Evolutionary conservation across 2,113 vertebrate genomes (phyloP).

Genomic region (Paedocypris sp.): DNA sequence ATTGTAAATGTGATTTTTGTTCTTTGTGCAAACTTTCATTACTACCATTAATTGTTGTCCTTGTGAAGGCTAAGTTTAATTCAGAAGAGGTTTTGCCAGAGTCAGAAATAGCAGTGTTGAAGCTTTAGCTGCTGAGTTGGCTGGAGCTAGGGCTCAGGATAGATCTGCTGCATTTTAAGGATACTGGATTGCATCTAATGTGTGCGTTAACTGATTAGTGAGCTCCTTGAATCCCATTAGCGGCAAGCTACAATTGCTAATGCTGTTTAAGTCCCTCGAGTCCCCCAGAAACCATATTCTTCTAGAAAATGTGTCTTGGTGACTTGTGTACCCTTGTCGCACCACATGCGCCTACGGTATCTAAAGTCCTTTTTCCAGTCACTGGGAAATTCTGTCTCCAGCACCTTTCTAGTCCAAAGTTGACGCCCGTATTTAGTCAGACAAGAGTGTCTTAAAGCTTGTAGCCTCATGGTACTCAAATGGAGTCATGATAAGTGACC

Average conservation of each 20-base stretch:
- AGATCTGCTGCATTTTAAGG: slow-evolving; percentile 15
- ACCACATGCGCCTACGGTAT: too few species aligned
- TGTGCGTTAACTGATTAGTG: slow-evolving; percentile 43
- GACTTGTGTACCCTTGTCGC: too few species aligned
- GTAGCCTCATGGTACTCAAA: too few species aligned
- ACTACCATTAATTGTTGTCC: neutral
- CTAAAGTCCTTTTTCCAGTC: too few species aligned
- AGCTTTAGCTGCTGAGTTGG: slow-evolving; percentile 19
- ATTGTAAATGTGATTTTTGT: too few species aligned
- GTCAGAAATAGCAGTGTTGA: slow-evolving; percentile 22
- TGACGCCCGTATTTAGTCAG: too few species aligned
- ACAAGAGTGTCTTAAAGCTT: too few species aligned
- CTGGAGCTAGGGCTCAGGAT: neutral
- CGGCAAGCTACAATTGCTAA: slow-evolving; percentile 36
- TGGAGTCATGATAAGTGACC: too few species aligned
- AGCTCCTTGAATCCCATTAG: slow-evolving; percentile 41
- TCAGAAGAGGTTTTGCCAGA: neutral
- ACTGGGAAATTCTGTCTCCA: too few species aligned
- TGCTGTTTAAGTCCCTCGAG: slow-evolving; percentile 9
- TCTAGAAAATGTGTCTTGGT: neutral
- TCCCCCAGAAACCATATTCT: neutral
- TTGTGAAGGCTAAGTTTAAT: neutral
- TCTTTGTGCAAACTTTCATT: neutral
- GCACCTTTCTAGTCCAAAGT: too few species aligned
- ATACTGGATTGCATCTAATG: slow-evolving; percentile 21